Base-by-base conservation (phyloP, 1,140 invertebrate species). In the Andrena cerasifolii region DNA sequence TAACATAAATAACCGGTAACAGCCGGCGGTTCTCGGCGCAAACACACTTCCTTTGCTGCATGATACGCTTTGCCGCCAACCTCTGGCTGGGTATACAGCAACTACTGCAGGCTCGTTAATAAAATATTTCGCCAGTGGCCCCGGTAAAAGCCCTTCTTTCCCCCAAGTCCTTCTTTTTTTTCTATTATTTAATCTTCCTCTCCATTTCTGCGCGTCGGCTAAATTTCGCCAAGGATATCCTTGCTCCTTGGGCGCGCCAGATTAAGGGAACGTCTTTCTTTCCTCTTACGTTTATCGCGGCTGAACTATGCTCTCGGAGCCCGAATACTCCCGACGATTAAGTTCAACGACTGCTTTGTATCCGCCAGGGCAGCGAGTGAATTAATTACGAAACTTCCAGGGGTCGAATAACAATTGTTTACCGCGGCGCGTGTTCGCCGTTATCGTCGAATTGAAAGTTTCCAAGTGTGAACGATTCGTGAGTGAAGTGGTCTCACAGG, bases 161-260 rank as follows among this genome's bases (percentile, higher is more conserved):
- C n/a, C 62, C 40, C 33, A 26, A 14, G 16, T 31, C 21, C 26
- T 21, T 31, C 21, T 62, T 68, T 45, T 54, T 63, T 31, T 43
- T 51, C 28, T 70, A 77, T 77, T 77, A 77, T 77, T 70, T 51
- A 71, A 77, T 59, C 45, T 49, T 43, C 40, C 58, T 51, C 31
- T 21, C 24, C 28, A 63, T 16, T 40, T 21, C 53, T 21, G 14
- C 28, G 36, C 53, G 40, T 66, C 31, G 71, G 24, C 24, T 51
- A 36, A 73, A 63, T 63, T 73, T 63, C 33, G 18, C 59, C 45
- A 73, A 40, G 33, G 45, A 73, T 73, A 65, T 36, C 31, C 33
- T 26, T 53, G 24, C 21, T 28, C 33, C 24, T 10, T 24, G 53
- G 26, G 54, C 47, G 31, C 40, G 24, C 18, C 40, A 31, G 70